A percentile compares a stretch with the other conserved stretches of the same genome.
Conservation (phyloP, 2,797 vertebrate species). For the Pterois miles region DNA sequence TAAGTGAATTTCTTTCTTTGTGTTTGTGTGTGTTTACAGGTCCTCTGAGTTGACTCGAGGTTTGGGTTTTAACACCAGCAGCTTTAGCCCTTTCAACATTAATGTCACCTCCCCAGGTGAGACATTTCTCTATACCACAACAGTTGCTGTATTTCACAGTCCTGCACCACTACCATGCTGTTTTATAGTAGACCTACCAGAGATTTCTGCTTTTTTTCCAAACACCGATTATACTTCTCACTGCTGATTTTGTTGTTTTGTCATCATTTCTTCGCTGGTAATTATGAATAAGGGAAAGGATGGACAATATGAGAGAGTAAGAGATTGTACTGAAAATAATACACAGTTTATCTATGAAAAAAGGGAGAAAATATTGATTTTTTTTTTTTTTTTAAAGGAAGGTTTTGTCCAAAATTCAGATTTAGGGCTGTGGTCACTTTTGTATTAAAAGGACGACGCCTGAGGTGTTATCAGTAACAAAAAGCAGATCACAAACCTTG, state of each 20-base stretch:
- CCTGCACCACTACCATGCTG: not conserved
- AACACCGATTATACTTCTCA: not conserved
- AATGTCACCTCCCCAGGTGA: conserved; percentile 72
- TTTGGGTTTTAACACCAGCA: conserved; percentile 69
- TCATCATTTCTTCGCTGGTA: not conserved
- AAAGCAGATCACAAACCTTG: conserved; percentile 11
- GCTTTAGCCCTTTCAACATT: conserved; percentile 60
- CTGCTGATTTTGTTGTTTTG: not conserved
- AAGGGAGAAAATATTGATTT: too few species aligned
- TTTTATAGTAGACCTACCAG: not conserved
- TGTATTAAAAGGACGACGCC: not conserved
- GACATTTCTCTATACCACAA: not conserved
- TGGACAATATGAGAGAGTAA: not conserved
- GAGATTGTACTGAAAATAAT: not conserved
- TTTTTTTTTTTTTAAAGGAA: too few species aligned
- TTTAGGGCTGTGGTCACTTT: not conserved
- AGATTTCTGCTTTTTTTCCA: not conserved
- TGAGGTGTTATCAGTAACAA: not conserved
- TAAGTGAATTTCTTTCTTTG: conserved; percentile 15
- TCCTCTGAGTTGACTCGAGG: conserved; percentile 44
- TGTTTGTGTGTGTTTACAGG: conserved; percentile 68
- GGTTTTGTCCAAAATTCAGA: not conserved
- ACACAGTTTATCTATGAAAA: not conserved
- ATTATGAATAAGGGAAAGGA: not conserved
- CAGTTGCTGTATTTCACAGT: not conserved